phyloP scores from a whole-genome alignment of 2,888 invertebrate genomes.

The Sepioteuthis lessoniana region DNA sequence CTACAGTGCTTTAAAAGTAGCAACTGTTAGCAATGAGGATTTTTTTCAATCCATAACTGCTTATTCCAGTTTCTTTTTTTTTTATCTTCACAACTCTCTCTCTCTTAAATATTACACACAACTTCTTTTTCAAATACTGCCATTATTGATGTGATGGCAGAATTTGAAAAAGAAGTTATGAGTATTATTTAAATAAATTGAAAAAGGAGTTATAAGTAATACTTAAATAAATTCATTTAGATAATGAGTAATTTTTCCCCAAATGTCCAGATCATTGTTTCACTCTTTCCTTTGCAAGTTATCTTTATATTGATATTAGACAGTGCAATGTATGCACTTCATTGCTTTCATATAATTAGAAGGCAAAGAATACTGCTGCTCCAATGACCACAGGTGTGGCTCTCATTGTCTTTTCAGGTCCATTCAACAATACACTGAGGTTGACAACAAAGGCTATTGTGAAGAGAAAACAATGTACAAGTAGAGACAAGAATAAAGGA shows the following conservation, averaged over 20 bases:
- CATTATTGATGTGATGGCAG: too few relatives aligned
- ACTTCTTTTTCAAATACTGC: background rate
- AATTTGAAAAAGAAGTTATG: too few relatives aligned
- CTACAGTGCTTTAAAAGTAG: background rate
- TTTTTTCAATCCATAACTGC: background rate
- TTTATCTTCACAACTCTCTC: background rate
- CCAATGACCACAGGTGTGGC: conserved; percentile 33
- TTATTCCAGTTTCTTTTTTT: too few relatives aligned
- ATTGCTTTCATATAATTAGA: conserved; percentile 33
- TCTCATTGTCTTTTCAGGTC: conserved; percentile 33
- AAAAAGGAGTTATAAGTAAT: too few relatives aligned
- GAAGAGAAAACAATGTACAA: conserved; percentile 33
- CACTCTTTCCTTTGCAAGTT: conserved; percentile 3
- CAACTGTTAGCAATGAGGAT: background rate
- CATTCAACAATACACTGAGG: conserved; percentile 33
- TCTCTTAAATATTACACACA: background rate
- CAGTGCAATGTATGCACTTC: conserved; percentile 33
- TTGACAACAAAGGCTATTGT: conserved; percentile 33
- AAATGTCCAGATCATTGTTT: conserved; percentile 21
- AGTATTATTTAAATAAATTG: too few relatives aligned
- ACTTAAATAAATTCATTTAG: background rate
- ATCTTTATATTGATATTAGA: background rate
- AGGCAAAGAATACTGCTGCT: conserved; percentile 33
- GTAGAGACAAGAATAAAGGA: conserved; percentile 33
- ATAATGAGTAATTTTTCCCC: background rate